Evolutionary conservation across 1,140 invertebrate genomes (phyloP).

Genomic region (Zaprionus gabonicus): DNA sequence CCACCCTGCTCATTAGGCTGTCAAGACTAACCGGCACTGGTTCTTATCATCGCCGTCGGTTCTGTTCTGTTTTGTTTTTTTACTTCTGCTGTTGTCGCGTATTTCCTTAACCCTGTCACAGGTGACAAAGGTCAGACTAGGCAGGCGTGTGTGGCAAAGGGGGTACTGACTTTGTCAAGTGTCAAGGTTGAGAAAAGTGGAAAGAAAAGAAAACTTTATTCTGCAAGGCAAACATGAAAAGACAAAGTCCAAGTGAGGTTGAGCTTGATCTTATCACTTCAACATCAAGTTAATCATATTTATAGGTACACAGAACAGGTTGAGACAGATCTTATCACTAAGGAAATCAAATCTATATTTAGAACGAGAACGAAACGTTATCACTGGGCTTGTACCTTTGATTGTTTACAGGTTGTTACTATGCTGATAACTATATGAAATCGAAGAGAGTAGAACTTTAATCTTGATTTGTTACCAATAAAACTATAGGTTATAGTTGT

Average conservation of each 20-base stretch:
- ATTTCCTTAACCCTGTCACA: slow-evolving; percentile 23
- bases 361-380: neutral
- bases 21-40: slow-evolving; percentile 10
- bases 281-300: neutral
- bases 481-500: too few species aligned
- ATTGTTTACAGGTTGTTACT: too few species aligned
- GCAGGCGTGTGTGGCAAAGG: neutral
- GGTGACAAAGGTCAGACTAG: slow-evolving; percentile 22
- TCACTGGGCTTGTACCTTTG: too few species aligned
- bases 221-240: neutral
- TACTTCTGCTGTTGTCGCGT: slow-evolving; percentile 8
- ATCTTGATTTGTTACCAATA: too few species aligned
- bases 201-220: neutral
- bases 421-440: too few species aligned
- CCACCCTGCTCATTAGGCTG: slow-evolving; percentile 17
- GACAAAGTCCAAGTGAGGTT: neutral
- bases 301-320: too few species aligned
- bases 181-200: slow-evolving; percentile 28
- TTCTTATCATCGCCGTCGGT: slow-evolving; percentile 35
- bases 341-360: neutral
- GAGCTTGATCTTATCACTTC: neutral
- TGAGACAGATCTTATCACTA: neutral
- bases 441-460: too few species aligned
- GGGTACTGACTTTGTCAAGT: neutral
- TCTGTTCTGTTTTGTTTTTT: slow-evolving; percentile 16